Evolutionary conservation across 2,888 invertebrate genomes (phyloP).

Genomic region (Therioaphis trifolii): DNA sequence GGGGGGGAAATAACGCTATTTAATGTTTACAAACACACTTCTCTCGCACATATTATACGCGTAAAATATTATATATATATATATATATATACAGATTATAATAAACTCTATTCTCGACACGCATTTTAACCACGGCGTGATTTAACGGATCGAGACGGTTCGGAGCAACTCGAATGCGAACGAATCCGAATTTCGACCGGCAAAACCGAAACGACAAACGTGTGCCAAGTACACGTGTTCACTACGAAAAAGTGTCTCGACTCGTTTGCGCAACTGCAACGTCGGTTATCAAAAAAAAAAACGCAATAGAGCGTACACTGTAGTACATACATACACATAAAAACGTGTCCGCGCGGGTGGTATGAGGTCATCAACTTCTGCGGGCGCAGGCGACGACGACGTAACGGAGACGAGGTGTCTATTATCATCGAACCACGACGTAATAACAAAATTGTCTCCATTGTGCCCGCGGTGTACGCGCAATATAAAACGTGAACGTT

Average conservation of each 20-base stretch:
- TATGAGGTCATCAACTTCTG: conserved; percentile 50
- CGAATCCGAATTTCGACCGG: no score
- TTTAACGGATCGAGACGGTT: neutral
- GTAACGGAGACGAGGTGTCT: neutral
- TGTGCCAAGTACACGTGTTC: neutral
- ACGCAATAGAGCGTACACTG: neutral
- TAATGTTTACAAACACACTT: neutral
- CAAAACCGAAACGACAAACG: no score
- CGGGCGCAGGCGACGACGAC: neutral
- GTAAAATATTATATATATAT: no score
- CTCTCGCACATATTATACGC: neutral
- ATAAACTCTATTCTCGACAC: conserved; percentile 13
- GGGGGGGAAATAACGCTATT: neutral
- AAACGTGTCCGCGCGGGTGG: neutral
- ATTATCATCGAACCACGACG: neutral
- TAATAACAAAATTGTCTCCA: neutral
- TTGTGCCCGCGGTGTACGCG: neutral
- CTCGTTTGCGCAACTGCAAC: conserved; percentile 19
- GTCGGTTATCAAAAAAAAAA: neutral
- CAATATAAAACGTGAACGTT: neutral
- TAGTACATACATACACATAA: no score
- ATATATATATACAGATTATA: no score
- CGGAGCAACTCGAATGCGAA: neutral
- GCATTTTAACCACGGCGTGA: conserved; percentile 4
- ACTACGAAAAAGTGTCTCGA: neutral